Evolutionary conservation across 2,797 vertebrate species (phyloP).

Genomic region (Arrhamphus sclerolepis): DNA sequence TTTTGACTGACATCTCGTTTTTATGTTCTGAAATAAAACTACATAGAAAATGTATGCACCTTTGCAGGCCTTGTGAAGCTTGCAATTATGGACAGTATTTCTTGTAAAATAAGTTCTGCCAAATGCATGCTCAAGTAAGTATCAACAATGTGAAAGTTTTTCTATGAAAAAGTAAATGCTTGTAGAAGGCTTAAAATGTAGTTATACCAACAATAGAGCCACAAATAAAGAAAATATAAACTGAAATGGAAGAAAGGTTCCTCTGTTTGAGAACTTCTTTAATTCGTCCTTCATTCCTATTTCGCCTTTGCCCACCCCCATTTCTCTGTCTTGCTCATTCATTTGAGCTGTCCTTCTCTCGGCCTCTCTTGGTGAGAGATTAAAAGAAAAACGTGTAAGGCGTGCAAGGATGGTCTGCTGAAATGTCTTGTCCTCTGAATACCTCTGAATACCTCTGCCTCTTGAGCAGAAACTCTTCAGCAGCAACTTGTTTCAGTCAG

Average conservation of each 20-base stretch:
- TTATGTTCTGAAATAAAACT: constrained; percentile 16
- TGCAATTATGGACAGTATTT: neutral
- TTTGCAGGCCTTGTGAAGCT: constrained; percentile 22
- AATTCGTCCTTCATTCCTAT: neutral
- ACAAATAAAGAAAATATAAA: neutral
- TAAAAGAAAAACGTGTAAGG: no score
- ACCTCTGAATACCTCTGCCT: no score
- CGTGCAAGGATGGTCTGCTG: no score
- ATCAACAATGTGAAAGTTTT: neutral
- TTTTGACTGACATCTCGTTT: constrained; percentile 18
- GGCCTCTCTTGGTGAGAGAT: no score
- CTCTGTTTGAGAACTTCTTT: neutral
- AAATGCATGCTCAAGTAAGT: neutral
- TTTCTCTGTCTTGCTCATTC: no score
- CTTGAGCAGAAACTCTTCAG: no score
- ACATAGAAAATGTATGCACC: constrained; percentile 1
- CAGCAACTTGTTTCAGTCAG: no score
- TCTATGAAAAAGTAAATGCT: no score
- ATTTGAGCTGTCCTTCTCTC: no score
- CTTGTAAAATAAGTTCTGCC: neutral
- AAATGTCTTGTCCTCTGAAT: no score
- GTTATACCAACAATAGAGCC: neutral
- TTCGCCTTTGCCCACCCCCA: neutral
- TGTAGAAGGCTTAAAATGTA: no score
- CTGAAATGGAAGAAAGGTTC: neutral